Conservation (phyloP, 2,113 vertebrate species). For the Thymallus thymallus region DNA sequence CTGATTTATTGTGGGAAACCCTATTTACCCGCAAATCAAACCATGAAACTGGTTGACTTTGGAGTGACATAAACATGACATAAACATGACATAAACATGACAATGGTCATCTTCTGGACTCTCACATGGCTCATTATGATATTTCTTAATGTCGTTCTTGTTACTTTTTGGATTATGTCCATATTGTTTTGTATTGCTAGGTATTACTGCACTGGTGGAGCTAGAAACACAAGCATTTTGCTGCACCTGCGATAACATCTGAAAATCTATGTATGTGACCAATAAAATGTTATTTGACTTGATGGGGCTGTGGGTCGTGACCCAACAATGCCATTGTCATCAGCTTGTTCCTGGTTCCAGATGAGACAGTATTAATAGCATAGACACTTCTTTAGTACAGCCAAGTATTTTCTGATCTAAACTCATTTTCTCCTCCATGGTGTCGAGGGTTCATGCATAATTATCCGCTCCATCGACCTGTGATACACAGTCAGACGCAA, state of each 20-base stretch:
- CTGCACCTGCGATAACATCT: no score
- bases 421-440: slow-evolving; percentile 62
- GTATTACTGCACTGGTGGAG: no score
- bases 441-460: slow-evolving; percentile 57
- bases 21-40: neutral
- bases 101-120: neutral
- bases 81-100: neutral
- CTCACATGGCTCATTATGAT: no score
- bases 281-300: no score
- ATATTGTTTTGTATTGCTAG: no score
- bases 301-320: no score
- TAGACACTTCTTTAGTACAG: slow-evolving; percentile 43
- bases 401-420: slow-evolving; percentile 50
- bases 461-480: slow-evolving; percentile 58
- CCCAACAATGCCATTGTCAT: neutral
- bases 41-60: neutral
- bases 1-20: no score
- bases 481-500: slow-evolving; percentile 44
- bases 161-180: no score
- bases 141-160: no score
- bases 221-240: no score
- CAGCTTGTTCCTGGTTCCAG: slow-evolving; percentile 15
- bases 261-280: no score
- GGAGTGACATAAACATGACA: neutral
- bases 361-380: slow-evolving; percentile 60